phyloP scores from a whole-genome alignment of 2,888 invertebrate species.

The Chymomyza caudatula region DNA sequence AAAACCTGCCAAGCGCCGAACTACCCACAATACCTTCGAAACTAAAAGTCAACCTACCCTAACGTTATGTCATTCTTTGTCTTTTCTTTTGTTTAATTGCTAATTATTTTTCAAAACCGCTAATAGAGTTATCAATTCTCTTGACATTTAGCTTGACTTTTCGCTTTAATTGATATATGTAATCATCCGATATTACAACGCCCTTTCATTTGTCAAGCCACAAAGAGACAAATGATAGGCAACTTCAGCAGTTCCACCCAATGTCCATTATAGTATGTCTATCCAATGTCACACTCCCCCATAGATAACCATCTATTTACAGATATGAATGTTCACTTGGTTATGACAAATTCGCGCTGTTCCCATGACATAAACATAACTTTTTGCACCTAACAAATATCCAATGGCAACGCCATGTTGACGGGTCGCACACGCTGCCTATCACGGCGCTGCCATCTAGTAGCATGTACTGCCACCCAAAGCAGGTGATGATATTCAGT shows the following conservation, averaged over 20 bases:
- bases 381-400: conserved; percentile 69
- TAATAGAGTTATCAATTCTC: neutral
- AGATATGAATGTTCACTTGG: conserved; percentile 58
- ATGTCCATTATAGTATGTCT: neutral
- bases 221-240: neutral
- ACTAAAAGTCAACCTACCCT: neutral
- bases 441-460: conserved; percentile 47
- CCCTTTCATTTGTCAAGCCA: neutral
- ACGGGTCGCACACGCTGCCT: conserved; percentile 26
- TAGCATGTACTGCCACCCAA: neutral
- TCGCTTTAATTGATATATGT: neutral
- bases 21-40: neutral
- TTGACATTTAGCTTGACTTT: neutral
- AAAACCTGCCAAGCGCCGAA: neutral
- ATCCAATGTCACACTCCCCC: neutral
- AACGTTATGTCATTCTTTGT: neutral
- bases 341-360: conserved; percentile 51
- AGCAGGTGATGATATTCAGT: conserved; percentile 66
- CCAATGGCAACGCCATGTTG: conserved; percentile 26
- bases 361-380: conserved; percentile 32
- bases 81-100: neutral
- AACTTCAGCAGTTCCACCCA: neutral
- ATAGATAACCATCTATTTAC: conserved; percentile 56
- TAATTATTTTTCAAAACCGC: neutral
- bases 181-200: neutral